Conservation (phyloP, 2,113 vertebrate genomes). For the Galeopterus variegatus region DNA sequence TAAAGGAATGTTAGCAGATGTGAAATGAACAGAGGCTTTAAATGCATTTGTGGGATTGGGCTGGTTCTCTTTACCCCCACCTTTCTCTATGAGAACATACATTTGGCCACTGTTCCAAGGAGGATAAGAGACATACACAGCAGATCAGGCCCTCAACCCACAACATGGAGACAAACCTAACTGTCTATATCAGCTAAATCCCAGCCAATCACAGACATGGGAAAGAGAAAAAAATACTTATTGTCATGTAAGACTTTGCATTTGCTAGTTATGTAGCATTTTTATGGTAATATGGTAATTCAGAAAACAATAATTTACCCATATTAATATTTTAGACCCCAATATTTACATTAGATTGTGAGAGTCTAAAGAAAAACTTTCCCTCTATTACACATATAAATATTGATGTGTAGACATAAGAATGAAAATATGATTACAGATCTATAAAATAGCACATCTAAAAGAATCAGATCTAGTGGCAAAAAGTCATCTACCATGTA, state of each 20-base stretch:
- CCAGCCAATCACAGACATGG: background rate
- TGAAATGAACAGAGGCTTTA: background rate
- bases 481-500: background rate
- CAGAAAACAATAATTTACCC: background rate
- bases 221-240: constrained; percentile 47
- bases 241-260: background rate
- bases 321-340: constrained; percentile 32
- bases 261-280: background rate
- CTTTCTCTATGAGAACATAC: background rate
- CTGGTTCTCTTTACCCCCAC: background rate
- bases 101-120: background rate
- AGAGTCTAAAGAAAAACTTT: background rate
- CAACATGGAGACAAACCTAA: background rate
- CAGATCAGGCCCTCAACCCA: background rate
- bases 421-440: background rate
- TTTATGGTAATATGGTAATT: background rate
- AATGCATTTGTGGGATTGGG: background rate
- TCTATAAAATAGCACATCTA: background rate
- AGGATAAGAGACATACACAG: background rate
- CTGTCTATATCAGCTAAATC: background rate
- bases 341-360: background rate
- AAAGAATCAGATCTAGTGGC: constrained; percentile 3
- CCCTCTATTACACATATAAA: background rate
- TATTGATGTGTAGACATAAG: constrained; percentile 12
- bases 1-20: background rate